phyloP scores from a whole-genome alignment of 2,888 invertebrate species.

The Meteorus cinctellus region DNA sequence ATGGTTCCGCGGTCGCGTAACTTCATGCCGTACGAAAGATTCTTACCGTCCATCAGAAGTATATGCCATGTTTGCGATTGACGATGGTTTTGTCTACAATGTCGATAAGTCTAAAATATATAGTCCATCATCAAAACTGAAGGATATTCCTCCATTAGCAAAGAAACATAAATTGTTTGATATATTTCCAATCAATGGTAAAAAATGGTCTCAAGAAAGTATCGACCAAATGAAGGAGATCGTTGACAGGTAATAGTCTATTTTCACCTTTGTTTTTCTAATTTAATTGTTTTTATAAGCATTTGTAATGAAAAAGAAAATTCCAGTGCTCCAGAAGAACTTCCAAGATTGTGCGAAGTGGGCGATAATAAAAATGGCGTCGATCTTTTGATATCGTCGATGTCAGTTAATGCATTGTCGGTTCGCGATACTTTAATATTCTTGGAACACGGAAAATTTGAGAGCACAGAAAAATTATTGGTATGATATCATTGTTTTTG shows the following conservation, averaged over 20 bases:
- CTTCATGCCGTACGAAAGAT: constrained; percentile 56
- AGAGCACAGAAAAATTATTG: constrained; percentile 51
- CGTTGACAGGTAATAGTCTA: constrained; percentile 15
- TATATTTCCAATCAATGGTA: constrained; percentile 74
- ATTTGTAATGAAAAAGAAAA: constrained; percentile 11
- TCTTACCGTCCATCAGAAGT: constrained; percentile 61
- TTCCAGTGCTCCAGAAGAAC: constrained; percentile 42
- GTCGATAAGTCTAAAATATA: constrained; percentile 69
- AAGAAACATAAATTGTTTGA: constrained; percentile 78
- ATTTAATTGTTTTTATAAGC: constrained; percentile 22
- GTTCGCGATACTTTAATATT: constrained; percentile 74
- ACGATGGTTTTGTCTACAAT: constrained; percentile 77
- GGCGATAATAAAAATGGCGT: constrained; percentile 37
- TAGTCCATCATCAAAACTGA: constrained; percentile 65
- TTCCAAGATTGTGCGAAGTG: constrained; percentile 63
- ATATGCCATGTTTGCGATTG: constrained; percentile 78
- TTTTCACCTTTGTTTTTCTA: constrained; percentile 10
- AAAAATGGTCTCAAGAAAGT: constrained; percentile 76
- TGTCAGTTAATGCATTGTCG: constrained; percentile 59
- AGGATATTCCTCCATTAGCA: constrained; percentile 75
- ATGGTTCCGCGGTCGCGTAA: constrained; percentile 82
- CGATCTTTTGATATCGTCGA: constrained; percentile 34
- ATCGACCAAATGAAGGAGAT: constrained; percentile 66
- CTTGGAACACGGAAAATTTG: constrained; percentile 68
- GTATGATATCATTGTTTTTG: constrained; percentile 47